These are phyloP conservation scores for Ochotona princeps DNA, from an alignment of 2,113 vertebrate species.

Conservation along the genomic window DNA sequence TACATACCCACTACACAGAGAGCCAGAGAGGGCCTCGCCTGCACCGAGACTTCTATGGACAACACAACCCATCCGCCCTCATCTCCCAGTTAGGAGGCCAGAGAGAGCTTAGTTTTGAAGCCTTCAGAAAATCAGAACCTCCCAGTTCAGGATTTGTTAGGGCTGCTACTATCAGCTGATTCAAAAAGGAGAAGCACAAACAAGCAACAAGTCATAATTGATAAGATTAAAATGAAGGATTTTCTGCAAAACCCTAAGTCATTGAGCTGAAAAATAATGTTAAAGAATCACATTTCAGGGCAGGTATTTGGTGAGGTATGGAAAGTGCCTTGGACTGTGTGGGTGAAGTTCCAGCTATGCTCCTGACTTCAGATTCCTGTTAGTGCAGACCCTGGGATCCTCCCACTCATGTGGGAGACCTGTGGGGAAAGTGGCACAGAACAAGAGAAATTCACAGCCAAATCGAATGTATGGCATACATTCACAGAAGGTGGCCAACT, in stretches of 20 bases:
- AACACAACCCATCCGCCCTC: background rate
- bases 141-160: background rate
- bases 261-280: slow-evolving; percentile 1
- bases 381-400: no score
- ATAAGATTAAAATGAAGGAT: background rate
- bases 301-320: no score
- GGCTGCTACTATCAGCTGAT: background rate
- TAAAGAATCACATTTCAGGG: background rate
- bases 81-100: background rate
- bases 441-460: no score
- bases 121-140: background rate
- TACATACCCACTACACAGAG: background rate
- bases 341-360: no score
- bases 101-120: background rate
- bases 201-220: background rate
- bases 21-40: background rate
- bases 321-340: no score
- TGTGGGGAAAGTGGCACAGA: no score
- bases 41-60: no score
- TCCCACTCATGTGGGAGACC: no score
- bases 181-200: background rate
- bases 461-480: no score
- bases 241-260: background rate
- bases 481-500: no score
- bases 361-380: no score